These are phyloP conservation scores for Bufo bufo DNA, from an alignment of 2,113 vertebrate genomes.

Conservation along the genomic window DNA sequence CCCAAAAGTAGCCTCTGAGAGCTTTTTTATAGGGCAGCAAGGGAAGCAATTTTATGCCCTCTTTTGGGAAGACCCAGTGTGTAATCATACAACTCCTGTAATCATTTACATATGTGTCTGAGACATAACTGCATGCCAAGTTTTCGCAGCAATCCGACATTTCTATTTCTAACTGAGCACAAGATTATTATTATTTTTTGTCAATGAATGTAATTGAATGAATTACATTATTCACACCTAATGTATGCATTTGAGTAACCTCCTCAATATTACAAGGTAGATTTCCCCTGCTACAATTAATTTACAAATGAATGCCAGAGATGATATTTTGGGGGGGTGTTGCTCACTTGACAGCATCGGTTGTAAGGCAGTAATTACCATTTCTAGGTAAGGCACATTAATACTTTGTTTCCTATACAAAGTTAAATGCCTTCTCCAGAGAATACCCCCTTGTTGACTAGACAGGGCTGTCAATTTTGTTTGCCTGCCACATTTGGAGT, in stretches of 20 bases:
- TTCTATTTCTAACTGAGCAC: no score
- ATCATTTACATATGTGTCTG: no score
- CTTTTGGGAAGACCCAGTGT: no score
- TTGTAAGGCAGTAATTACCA: conserved; percentile 95
- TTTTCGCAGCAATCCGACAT: no score
- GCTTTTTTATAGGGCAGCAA: no score
- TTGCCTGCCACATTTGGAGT: conserved; percentile 91
- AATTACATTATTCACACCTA: not conserved
- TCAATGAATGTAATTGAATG: not conserved
- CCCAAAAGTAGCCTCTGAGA: no score
- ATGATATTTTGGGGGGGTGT: conserved; percentile 75
- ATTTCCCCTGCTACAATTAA: not conserved
- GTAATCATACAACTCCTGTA: no score
- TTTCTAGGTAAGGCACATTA: conserved; percentile 84
- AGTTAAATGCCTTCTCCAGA: conserved; percentile 89
- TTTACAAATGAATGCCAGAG: not conserved
- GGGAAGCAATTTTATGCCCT: no score
- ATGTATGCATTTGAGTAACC: conserved; percentile 5
- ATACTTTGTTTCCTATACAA: conserved; percentile 89
- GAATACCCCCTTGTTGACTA: conserved; percentile 89
- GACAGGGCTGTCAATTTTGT: conserved; percentile 97
- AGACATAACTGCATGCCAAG: no score
- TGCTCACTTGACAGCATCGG: conserved; percentile 80
- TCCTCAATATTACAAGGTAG: conserved; percentile 1
- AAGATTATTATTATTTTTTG: no score